Evolutionary conservation across 2,888 invertebrate species (phyloP), one percentile per base, ranked within the genome.

Genomic region (Barypeithes pellucidus): DNA sequence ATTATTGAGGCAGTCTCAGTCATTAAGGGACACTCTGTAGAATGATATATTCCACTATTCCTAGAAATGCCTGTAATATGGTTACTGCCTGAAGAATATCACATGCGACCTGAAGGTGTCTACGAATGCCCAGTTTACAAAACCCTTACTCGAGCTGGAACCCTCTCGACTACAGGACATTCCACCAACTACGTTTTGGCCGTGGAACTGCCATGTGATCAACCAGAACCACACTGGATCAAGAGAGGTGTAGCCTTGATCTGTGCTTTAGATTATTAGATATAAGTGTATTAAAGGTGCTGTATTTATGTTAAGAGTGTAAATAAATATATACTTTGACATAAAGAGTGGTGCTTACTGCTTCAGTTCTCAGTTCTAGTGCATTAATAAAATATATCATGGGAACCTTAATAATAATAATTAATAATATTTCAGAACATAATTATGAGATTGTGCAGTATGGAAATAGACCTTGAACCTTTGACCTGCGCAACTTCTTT

Each of bases 1-100:
- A n/a, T n/a, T n/a, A n/a, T n/a, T n/a, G n/a, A n/a, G n/a, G n/a
- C n/a, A n/a, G n/a, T n/a, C n/a, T n/a, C n/a, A n/a, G n/a, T n/a
- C n/a, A n/a, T n/a, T n/a, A n/a, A n/a, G n/a, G n/a, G n/a, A n/a
- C n/a, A n/a, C n/a, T n/a, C n/a, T n/a, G n/a, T n/a, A n/a, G n/a
- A n/a, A n/a, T n/a, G n/a, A n/a, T n/a, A n/a, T n/a, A n/a, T 41
- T 24, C 20, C 11, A n/a, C 7, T 39, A n/a, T 9, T 71, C 66
- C 1, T 82, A 92, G 92, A 91, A 67, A 92, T 93, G 92, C 89
- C 91, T 1, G 89, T 90, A 20, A 88, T 94, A 63, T 91, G 91
- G 88, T 87, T 94, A 82, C 87, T 90, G 50, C 94, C 94, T 0
- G 90, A 91, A 79, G 89, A 91, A 77, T 90, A 92, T 81, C 90